Evolutionary conservation across 1,140 invertebrate genomes (phyloP).

Genomic region (Cecropterus lyciades): DNA sequence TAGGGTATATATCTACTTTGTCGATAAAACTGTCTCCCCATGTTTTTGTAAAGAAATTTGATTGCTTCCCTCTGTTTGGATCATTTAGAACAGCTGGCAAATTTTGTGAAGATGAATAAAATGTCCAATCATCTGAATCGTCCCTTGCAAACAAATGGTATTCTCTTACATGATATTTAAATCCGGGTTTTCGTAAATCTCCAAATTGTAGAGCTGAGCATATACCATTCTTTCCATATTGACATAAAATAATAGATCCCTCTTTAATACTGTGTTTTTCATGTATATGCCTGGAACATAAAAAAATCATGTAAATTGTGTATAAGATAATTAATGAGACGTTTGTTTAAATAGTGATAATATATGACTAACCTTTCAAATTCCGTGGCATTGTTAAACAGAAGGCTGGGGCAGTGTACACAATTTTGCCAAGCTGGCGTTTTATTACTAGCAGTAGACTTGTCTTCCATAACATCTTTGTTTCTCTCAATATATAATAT

Average conservation of each 20-base stretch:
- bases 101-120: constrained; percentile 95
- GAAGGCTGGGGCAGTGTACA: constrained; percentile 84
- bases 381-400: constrained; percentile 80
- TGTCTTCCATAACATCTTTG: constrained; percentile 81
- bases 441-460: constrained; percentile 54
- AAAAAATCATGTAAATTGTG: not conserved
- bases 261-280: constrained; percentile 93
- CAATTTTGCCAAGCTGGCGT: constrained; percentile 84
- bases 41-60: constrained; percentile 97
- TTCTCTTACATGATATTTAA: constrained; percentile 93
- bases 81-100: constrained; percentile 98
- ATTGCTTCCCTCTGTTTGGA: constrained; percentile 94
- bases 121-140: constrained; percentile 87
- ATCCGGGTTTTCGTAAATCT: constrained; percentile 94
- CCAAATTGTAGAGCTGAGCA: constrained; percentile 94
- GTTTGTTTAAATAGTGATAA: not conserved
- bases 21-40: constrained; percentile 98
- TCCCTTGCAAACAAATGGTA: constrained; percentile 89
- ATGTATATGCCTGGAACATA: constrained; percentile 89
- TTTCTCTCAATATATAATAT: constrained; percentile 40
- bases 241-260: constrained; percentile 94
- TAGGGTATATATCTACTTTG: constrained; percentile 89
- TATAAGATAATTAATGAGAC: not conserved
- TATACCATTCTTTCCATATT: constrained; percentile 94
- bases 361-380: constrained; percentile 81